Evolutionary conservation across 2,797 vertebrate genomes (phyloP).

Genomic region (Sylvia borin): DNA sequence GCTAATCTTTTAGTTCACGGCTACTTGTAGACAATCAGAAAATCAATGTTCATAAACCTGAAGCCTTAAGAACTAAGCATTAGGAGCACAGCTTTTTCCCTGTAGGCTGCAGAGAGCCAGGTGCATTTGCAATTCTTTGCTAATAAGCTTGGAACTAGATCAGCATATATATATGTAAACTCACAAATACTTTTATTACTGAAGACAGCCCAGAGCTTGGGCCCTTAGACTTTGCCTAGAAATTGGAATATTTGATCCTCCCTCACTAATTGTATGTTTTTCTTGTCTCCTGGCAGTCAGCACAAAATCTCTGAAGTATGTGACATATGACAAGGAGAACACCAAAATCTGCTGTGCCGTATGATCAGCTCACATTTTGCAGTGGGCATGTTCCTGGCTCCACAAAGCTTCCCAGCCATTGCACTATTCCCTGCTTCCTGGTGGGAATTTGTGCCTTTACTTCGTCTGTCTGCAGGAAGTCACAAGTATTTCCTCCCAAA

Average conservation of each 20-base stretch:
- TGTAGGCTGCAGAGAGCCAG: background rate
- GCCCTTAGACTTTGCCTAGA: background rate
- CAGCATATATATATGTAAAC: constrained; percentile 15
- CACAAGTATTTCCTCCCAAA: background rate
- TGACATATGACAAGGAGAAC: constrained; percentile 4
- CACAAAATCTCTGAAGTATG: background rate
- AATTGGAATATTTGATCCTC: constrained; percentile 34
- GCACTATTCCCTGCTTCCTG: background rate
- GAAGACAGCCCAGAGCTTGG: background rate
- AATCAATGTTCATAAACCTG: background rate
- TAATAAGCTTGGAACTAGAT: background rate
- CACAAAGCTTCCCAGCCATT: background rate
- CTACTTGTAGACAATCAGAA: background rate
- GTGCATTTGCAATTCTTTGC: background rate
- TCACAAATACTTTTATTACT: background rate
- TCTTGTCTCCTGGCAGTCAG: constrained; percentile 17
- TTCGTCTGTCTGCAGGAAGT: background rate
- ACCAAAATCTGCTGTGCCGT: constrained; percentile 41
- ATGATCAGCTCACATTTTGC: background rate
- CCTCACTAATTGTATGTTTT: background rate
- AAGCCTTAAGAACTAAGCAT: background rate
- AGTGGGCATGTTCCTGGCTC: background rate
- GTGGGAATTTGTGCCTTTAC: background rate
- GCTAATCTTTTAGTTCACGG: background rate
- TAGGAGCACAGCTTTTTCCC: background rate